These are phyloP conservation scores for Pilophorus perplexus DNA, from an alignment of 2,888 invertebrate species.

Conservation along the genomic window DNA sequence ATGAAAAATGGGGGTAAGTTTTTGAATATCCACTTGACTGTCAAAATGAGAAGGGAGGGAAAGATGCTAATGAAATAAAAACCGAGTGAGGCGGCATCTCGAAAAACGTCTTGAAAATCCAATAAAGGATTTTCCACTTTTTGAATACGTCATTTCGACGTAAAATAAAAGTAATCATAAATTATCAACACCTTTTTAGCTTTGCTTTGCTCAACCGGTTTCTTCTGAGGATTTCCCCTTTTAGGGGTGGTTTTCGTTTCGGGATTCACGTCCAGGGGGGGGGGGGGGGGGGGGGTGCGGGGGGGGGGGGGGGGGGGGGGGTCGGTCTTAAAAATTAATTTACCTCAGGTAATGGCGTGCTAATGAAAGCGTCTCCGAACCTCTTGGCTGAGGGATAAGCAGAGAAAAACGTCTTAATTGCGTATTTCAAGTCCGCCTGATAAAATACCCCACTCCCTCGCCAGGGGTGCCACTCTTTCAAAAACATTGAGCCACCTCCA, in stretches of 20 bases:
- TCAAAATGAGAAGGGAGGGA: background rate
- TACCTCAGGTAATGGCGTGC: slow-evolving; percentile 44
- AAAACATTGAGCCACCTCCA: too few relatives aligned
- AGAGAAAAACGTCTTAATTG: slow-evolving; percentile 40
- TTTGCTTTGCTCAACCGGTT: background rate
- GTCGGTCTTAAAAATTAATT: slow-evolving; percentile 46
- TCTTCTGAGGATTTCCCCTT: slow-evolving; percentile 12
- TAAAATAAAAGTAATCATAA: slow-evolving; percentile 47
- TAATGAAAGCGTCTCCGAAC: slow-evolving; percentile 43
- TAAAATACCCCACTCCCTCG: slow-evolving; percentile 22
- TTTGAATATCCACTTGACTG: slow-evolving; percentile 32
- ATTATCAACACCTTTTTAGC: slow-evolving; percentile 40
- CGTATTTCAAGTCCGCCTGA: slow-evolving; percentile 34
- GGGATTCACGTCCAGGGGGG: too few relatives aligned
- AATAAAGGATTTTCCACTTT: slow-evolving; percentile 48
- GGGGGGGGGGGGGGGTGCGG: background rate
- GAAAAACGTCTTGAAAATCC: slow-evolving; percentile 43
- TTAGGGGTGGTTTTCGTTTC: too few relatives aligned
- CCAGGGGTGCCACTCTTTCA: too few relatives aligned
- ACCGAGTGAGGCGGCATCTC: slow-evolving; percentile 42
- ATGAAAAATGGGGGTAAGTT: slow-evolving; percentile 46
- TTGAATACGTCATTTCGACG: slow-evolving; percentile 47
- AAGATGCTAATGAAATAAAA: slow-evolving; percentile 47
- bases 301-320: too few relatives aligned
- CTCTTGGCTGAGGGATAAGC: slow-evolving; percentile 21